Base-by-base conservation (phyloP, 2,888 invertebrate species). In the Amiota minor region DNA sequence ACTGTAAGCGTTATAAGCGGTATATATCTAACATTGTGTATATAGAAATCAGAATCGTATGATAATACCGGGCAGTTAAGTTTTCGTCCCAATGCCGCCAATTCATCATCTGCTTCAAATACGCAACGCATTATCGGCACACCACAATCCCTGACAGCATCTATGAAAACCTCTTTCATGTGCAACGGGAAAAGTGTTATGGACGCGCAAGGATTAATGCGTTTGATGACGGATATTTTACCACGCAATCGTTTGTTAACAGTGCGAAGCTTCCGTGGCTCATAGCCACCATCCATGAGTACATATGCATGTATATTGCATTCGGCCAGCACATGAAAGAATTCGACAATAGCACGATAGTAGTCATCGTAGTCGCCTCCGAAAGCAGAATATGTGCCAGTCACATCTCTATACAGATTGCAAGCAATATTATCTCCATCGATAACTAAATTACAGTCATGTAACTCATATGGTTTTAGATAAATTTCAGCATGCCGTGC, bases 1-100 rank as follows among this genome's bases (percentile, higher is more conserved):
- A 91, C 88, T 6, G 93, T 92, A 12, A 96, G 85, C 35, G 93
- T 93, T 47, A 92, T 91, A 78, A 96, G 93, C 0, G 96, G 96
- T 78, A 98, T 94, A 80, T 96, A 97, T 1, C 92, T 89, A 0
- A 96, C 93, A 89, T 96, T 95, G 89, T 95, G 96, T 77, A 98
- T 94, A 85, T 94, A 97, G 90, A 97, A 98, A 90, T 98, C 98
- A 0, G 98, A 98, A 89, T 98, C 98, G 80, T 95, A 95, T 84
- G 97, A 97, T 4, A 98, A 88, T 2, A 98, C 94, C 0, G 98
- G 97, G 82, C 97, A 97, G 55, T 94, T 91, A 2, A 97, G 90
- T 72, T 93, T 91, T 77, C 93, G 92, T 0, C 97, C 96, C 79
- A 98, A 89, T 0, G 94, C 93, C 0, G 97, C 97, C 72, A 97